Evolutionary conservation across 2,797 vertebrate species (phyloP), one percentile per base, ranked within the genome.

Genomic region (Hirundo rustica): DNA sequence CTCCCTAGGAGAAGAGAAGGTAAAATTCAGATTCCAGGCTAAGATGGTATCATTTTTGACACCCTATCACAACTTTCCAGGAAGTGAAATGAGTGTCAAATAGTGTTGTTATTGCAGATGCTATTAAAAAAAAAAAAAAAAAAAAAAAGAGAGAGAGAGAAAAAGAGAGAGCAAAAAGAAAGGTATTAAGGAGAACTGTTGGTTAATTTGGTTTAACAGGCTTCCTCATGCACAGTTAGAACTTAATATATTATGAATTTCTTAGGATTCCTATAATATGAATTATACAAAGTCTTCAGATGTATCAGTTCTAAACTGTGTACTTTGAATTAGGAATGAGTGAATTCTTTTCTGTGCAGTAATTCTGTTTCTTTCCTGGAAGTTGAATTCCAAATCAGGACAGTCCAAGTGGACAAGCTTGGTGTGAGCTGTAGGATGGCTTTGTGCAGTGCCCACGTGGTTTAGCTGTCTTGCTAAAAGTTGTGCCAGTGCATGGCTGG

Each of bases 391-490:
- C 68, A 77, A 13, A 58, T 79, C 22, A 42, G 36, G 45, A 13
- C 78, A 84, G 45, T 51, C 47, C 48, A 55, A 4, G 36, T 42
- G 68, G 64, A 22, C 38, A 62, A 26, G 51, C 30, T 74, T 72
- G 30, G 16, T 86, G 67, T 3, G 32, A 36, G 25, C 25, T 83
- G 61, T 64, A 23, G 74, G 16, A 23, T 54, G 83, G 21, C n/a
- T 65, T 74, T 0, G 0, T 72, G 38, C 48, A 51, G 68, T n/a
- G n/a, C 32, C 23, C 30, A 2, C 0, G 0, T 64, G 65, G 20
- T 66, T 77, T 47, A 44, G 25, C 16, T 86, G 40, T 25, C 34
- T 38, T 4, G 0, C 25, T 40, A 3, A 32, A 57, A 44, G 0
- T 73, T 66, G 44, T 79, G 55, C 55, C 0, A 0, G 48, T 25